phyloP scores from a whole-genome alignment of 2,113 vertebrate species.

The Chlorocebus sabaeus region DNA sequence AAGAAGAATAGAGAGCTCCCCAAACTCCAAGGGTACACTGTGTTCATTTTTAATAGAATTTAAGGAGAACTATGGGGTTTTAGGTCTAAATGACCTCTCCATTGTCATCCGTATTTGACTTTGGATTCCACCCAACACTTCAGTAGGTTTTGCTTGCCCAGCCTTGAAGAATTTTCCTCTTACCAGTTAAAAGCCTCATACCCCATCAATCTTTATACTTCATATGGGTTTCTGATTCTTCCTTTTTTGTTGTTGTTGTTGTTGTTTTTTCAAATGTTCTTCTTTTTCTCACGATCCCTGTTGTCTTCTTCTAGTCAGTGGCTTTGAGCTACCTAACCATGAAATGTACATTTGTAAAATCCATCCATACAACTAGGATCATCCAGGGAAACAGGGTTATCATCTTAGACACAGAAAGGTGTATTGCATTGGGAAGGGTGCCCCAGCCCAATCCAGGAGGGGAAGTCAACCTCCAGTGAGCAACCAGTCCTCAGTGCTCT shows the following conservation, averaged over 20 bases:
- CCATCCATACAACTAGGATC: background rate
- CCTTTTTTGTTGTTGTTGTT: background rate
- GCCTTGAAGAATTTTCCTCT: background rate
- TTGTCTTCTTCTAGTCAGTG: background rate
- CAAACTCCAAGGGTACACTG: background rate
- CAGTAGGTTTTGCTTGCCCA: background rate
- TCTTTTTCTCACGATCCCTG: background rate
- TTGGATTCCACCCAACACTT: background rate
- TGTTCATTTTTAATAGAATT: background rate
- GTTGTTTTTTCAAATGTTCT: background rate
- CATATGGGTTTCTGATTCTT: background rate
- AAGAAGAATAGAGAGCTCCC: background rate
- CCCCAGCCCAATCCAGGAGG: background rate
- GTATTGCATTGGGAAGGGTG: background rate
- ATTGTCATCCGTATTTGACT: background rate
- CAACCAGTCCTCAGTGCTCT: background rate
- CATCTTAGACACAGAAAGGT: background rate
- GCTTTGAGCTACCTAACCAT: background rate
- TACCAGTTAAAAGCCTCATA: background rate
- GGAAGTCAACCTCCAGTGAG: background rate
- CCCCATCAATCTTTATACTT: background rate
- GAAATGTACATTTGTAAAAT: background rate
- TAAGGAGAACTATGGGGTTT: background rate
- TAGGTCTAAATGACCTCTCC: background rate
- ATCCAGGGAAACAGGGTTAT: background rate